These are phyloP conservation scores for Choristoneura rosaceana DNA, from an alignment of 2,888 invertebrate genomes.

Conservation along the genomic window DNA sequence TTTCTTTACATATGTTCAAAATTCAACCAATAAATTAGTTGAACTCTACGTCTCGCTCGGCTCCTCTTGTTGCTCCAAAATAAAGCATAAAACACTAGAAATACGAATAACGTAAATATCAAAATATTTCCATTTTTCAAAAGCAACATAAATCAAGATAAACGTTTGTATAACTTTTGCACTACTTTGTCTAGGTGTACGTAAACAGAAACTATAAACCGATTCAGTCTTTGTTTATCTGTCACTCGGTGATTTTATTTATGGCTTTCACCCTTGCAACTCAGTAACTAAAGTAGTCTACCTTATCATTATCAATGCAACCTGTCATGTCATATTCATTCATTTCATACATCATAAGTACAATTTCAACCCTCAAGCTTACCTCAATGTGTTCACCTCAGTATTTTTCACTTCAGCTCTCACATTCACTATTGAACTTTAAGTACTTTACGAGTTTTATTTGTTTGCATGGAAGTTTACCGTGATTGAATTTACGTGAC, in stretches of 20 bases:
- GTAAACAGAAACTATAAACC: background rate
- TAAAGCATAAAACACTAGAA: too few relatives aligned
- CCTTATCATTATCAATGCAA: slow-evolving; percentile 47
- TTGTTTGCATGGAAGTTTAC: slow-evolving; percentile 53
- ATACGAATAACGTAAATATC: too few relatives aligned
- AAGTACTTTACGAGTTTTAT: background rate
- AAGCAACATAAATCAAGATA: too few relatives aligned
- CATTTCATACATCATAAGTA: slow-evolving; percentile 26
- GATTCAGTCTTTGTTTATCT: background rate
- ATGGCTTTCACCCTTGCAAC: too few relatives aligned
- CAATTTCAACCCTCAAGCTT: slow-evolving; percentile 47
- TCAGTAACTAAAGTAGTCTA: background rate
- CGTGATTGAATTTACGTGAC: slow-evolving; percentile 53
- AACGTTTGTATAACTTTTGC: too few relatives aligned
- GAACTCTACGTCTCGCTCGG: too few relatives aligned
- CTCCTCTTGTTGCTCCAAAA: too few relatives aligned
- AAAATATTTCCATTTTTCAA: too few relatives aligned
- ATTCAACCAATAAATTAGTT: too few relatives aligned
- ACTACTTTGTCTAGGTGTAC: too few relatives aligned
- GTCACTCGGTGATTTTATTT: too few relatives aligned
- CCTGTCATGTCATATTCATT: slow-evolving; percentile 48
- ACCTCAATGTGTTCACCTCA: slow-evolving; percentile 36
- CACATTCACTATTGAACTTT: slow-evolving; percentile 16
- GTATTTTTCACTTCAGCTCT: slow-evolving; percentile 32
- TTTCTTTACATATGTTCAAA: too few relatives aligned